Percentiles rank a stretch among this genome's conserved stretches.
Conservation (phyloP, 92 coral and sea anemone genomes). For the Hydrozoanthus gracilis region DNA sequence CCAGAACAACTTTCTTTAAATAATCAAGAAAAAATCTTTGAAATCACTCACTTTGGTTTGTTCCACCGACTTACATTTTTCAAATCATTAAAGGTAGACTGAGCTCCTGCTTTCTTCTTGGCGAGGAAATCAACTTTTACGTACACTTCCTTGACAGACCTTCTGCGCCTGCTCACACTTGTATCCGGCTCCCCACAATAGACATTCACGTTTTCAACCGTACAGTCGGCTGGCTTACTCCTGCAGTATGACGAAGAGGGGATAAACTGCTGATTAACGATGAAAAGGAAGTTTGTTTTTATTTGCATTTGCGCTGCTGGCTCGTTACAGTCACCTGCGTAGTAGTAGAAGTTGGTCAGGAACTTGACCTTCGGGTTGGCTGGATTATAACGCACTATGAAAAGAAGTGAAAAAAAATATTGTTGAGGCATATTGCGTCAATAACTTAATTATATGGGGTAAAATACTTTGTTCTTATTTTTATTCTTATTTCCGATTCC, state of each 20-base stretch:
- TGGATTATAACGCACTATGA: slow-evolving; percentile 81
- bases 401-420: background rate
- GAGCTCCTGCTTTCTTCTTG: slow-evolving; percentile 49
- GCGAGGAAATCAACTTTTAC: slow-evolving; percentile 81
- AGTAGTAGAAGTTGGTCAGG: slow-evolving; percentile 71
- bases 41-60: background rate
- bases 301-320: slow-evolving; percentile 79
- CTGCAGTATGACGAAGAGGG: slow-evolving; percentile 53
- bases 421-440: too few species aligned
- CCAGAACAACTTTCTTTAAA: too few species aligned
- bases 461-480: too few species aligned
- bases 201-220: slow-evolving; percentile 76
- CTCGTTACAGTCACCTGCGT: slow-evolving; percentile 86
- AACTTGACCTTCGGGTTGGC: slow-evolving; percentile 60
- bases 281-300: slow-evolving; percentile 68
- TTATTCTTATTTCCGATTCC: too few species aligned
- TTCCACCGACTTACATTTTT: background rate
- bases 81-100: slow-evolving; percentile 28
- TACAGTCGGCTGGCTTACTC: slow-evolving; percentile 62
- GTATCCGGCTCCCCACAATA: slow-evolving; percentile 81
- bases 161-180: slow-evolving; percentile 76
- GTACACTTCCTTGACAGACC: slow-evolving; percentile 73
- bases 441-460: too few species aligned
- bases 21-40: background rate
- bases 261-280: slow-evolving; percentile 48